Percentiles rank a stretch among this genome's conserved stretches.
Evolutionary conservation across 2,113 vertebrate genomes (phyloP).

Genomic region (Myrmophylax atrothorax): DNA sequence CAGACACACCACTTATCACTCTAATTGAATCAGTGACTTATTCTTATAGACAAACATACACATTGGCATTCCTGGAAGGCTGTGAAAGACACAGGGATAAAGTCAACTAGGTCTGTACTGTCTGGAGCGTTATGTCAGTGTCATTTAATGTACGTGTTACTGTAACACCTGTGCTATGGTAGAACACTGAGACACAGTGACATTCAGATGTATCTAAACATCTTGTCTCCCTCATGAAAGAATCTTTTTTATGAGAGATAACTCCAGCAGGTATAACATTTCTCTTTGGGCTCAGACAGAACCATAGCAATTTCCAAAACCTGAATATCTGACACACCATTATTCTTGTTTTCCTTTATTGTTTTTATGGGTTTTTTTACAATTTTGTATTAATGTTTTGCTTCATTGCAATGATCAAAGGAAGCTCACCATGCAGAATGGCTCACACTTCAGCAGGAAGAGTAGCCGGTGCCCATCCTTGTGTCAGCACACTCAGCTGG

Average conservation of each 20-base stretch:
- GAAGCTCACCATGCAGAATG: background rate
- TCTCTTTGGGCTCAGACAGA: background rate
- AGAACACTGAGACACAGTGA: background rate
- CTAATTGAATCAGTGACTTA: constrained; percentile 59
- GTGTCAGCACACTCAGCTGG: fast-evolving
- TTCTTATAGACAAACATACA: constrained; percentile 18
- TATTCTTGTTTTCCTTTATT: background rate
- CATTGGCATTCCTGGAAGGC: constrained; percentile 45
- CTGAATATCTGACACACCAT: background rate
- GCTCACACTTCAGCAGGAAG: background rate
- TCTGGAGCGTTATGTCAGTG: background rate
- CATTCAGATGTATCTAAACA: background rate
- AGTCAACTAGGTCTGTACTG: background rate
- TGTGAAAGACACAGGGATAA: constrained; percentile 29
- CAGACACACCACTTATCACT: constrained; percentile 50
- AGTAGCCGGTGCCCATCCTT: background rate
- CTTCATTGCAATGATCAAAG: background rate
- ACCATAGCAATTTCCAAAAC: background rate
- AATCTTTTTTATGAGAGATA: background rate
- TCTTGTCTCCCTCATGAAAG: background rate
- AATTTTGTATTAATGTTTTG: background rate
- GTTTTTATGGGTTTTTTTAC: background rate
- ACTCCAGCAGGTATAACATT: background rate
- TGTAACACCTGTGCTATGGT: background rate
- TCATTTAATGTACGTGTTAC: background rate